Conservation (phyloP, 2,797 vertebrate species). For the Pristis pectinata region DNA sequence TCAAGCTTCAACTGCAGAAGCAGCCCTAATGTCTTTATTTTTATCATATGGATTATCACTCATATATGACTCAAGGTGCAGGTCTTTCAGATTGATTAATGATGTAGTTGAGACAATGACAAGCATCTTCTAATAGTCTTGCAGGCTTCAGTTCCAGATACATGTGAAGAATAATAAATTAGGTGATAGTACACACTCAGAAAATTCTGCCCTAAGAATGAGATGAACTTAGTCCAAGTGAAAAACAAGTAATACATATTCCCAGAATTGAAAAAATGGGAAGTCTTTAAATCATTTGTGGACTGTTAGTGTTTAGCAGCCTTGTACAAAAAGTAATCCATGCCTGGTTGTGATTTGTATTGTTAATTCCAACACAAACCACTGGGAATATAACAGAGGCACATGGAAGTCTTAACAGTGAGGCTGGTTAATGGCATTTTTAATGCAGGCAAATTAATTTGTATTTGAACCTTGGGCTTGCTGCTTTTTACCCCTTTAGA, state of each 20-base stretch:
- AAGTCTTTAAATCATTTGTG: slow-evolving; percentile 43
- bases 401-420: neutral
- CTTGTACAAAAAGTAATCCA: slow-evolving; percentile 49
- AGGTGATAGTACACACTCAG: neutral
- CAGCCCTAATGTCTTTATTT: slow-evolving; percentile 21
- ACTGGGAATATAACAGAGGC: slow-evolving; percentile 41
- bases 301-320: slow-evolving; percentile 45
- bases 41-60: slow-evolving; percentile 27
- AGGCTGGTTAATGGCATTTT: neutral
- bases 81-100: neutral
- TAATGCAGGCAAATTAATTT: neutral
- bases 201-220: neutral
- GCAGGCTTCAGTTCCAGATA: neutral
- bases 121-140: neutral
- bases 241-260: slow-evolving; percentile 43
- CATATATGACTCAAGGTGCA: neutral
- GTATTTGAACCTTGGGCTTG: neutral
- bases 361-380: slow-evolving; percentile 48
- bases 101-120: slow-evolving; percentile 17
- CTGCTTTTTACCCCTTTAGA: neutral
- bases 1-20: neutral
- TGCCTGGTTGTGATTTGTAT: slow-evolving; percentile 46
- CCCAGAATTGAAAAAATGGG: slow-evolving; percentile 43
- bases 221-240: slow-evolving; percentile 41
- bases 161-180: neutral